Percentiles rank a stretch among this genome's conserved stretches.
phyloP scores from a whole-genome alignment of 2,797 vertebrate genomes.

The Labeo calbasu region DNA sequence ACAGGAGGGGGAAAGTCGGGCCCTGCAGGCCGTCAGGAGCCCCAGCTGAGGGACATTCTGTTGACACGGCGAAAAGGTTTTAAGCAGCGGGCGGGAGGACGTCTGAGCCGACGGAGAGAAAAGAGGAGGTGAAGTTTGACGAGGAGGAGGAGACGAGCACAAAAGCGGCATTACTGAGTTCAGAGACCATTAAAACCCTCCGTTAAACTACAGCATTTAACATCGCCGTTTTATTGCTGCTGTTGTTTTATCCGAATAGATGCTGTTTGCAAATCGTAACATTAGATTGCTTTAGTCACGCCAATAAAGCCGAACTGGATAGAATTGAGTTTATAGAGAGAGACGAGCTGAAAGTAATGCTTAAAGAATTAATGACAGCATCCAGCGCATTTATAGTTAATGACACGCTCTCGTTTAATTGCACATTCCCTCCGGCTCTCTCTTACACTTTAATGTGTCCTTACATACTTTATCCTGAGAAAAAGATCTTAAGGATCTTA shows the following conservation, averaged over 20 bases:
- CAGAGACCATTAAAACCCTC: slow-evolving; percentile 70
- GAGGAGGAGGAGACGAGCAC: slow-evolving; percentile 56
- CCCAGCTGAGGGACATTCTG: slow-evolving; percentile 62
- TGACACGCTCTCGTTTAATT: slow-evolving; percentile 35
- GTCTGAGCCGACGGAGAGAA: slow-evolving; percentile 16
- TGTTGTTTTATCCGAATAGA: neutral
- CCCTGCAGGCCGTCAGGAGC: slow-evolving; percentile 37
- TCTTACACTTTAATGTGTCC: neutral
- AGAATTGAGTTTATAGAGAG: slow-evolving; percentile 44
- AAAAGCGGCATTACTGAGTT: slow-evolving; percentile 72
- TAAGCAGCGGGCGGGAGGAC: slow-evolving; percentile 50
- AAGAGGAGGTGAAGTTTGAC: slow-evolving; percentile 39
- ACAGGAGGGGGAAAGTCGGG: slow-evolving; percentile 45
- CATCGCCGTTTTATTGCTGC: neutral
- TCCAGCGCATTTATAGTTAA: slow-evolving; percentile 58
- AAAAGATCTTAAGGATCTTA: neutral
- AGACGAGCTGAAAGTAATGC: slow-evolving; percentile 61
- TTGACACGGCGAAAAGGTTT: slow-evolving; percentile 60
- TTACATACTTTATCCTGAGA: neutral
- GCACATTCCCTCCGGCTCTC: neutral
- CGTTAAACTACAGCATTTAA: slow-evolving; percentile 54
- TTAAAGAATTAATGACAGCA: slow-evolving; percentile 67
- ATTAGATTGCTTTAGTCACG: neutral
- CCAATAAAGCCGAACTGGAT: neutral
- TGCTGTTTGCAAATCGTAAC: neutral